Percentiles rank a stretch among this genome's conserved stretches.
Evolutionary conservation across 2,113 vertebrate genomes (phyloP).

Genomic region (Dipodomys stephensi): DNA sequence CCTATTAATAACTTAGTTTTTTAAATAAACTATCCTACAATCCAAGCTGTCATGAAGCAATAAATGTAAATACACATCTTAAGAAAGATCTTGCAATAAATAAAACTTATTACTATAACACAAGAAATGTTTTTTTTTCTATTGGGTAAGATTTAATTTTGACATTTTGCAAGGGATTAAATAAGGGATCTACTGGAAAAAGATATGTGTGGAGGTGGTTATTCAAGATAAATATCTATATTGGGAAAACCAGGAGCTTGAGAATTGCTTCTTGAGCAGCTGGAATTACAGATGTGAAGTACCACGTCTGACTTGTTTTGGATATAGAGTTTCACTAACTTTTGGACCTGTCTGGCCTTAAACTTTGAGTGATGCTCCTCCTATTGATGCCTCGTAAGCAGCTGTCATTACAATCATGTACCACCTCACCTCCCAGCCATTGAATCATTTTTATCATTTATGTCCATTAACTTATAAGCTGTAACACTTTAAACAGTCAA

Average conservation of each 20-base stretch:
- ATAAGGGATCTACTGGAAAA: background rate
- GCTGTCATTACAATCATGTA: too few relatives aligned
- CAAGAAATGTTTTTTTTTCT: background rate
- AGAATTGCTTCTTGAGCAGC: too few relatives aligned
- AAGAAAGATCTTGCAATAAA: background rate
- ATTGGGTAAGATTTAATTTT: background rate
- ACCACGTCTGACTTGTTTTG: too few relatives aligned
- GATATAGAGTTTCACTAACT: too few relatives aligned
- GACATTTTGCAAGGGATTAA: background rate
- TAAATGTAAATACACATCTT: background rate
- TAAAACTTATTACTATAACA: background rate
- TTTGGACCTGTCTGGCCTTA: too few relatives aligned
- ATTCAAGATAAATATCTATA: rapidly evolving
- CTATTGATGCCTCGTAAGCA: too few relatives aligned
- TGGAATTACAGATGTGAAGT: too few relatives aligned
- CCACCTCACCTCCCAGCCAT: too few relatives aligned
- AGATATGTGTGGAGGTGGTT: background rate
- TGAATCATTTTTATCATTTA: background rate
- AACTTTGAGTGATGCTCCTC: too few relatives aligned
- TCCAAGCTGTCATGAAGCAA: background rate
- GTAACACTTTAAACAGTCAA: background rate
- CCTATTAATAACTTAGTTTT: background rate
- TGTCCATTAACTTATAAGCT: background rate
- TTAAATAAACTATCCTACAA: background rate
- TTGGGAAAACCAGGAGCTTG: too few relatives aligned